phyloP scores from a whole-genome alignment of 1,140 invertebrate species.

The Plodia interpunctella region DNA sequence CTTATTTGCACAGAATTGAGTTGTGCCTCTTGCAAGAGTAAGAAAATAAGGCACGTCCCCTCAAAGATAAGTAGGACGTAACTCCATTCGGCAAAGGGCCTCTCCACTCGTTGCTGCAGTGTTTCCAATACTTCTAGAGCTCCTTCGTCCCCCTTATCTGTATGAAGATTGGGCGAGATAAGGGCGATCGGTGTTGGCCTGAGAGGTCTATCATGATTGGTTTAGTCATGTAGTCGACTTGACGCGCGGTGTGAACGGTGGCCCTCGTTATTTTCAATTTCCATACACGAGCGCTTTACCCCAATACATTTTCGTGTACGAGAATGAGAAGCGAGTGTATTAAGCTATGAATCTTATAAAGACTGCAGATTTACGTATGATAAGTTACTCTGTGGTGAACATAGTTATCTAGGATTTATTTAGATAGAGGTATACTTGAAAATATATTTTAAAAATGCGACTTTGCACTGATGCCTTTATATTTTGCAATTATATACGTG shows the following conservation, averaged over 20 bases:
- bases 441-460: constrained; percentile 1
- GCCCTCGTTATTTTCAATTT: constrained; percentile 75
- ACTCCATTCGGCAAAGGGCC: constrained; percentile 71
- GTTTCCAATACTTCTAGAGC: constrained; percentile 54
- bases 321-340: constrained; percentile 62
- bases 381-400: constrained; percentile 13
- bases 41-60: constrained; percentile 68
- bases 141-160: constrained; percentile 40
- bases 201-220: constrained; percentile 52
- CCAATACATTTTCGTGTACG: constrained; percentile 57
- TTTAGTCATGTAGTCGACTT: constrained; percentile 54
- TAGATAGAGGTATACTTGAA: background rate
- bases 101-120: constrained; percentile 57
- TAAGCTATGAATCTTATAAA: constrained; percentile 72
- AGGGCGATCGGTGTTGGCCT: constrained; percentile 41
- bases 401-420: background rate
- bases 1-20: constrained; percentile 50
- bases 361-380: constrained; percentile 49
- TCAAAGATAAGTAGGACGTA: constrained; percentile 72
- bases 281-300: constrained; percentile 63
- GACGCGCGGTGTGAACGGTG: constrained; percentile 61
- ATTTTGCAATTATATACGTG: too few species aligned
- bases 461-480: too few species aligned
- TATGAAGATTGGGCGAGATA: constrained; percentile 46
- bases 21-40: constrained; percentile 44